Evolutionary conservation across 2,113 vertebrate species (phyloP).

Genomic region (Euleptes europaea): DNA sequence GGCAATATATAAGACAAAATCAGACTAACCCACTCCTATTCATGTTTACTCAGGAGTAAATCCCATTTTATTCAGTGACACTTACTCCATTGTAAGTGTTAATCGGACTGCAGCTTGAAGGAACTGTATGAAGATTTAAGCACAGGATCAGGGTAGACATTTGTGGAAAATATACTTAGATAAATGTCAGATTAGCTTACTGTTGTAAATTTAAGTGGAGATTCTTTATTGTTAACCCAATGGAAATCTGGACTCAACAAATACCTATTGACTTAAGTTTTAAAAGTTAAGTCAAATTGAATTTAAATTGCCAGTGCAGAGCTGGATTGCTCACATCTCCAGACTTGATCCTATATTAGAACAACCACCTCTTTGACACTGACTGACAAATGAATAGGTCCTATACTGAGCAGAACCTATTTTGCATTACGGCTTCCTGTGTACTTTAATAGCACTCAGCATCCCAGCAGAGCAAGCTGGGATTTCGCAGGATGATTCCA

Average conservation of each 20-base stretch:
- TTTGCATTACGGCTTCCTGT: rapidly evolving
- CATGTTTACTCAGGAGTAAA: neutral
- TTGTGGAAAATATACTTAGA: neutral
- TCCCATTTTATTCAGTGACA: neutral
- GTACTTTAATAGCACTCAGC: neutral
- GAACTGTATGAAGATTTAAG: neutral
- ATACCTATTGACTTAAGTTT: too few species aligned
- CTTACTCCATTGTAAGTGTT: neutral
- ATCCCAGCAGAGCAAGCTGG: neutral
- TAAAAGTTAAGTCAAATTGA: rapidly evolving
- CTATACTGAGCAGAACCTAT: neutral
- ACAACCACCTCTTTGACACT: neutral
- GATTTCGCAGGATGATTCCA: neutral
- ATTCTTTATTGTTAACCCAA: rapidly evolving
- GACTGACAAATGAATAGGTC: neutral
- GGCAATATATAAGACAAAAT: neutral
- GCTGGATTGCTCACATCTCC: neutral
- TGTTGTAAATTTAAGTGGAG: conserved; percentile 11
- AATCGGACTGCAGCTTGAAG: neutral
- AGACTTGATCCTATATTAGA: neutral
- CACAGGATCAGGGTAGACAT: neutral
- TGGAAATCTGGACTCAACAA: neutral
- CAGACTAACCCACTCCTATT: neutral
- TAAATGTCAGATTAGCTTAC: neutral
- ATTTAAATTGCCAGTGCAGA: neutral